Evolutionary conservation across 1,140 invertebrate species (phyloP), one percentile per base, ranked within the genome.

Genomic region (Ctenoplectra terminalis): DNA sequence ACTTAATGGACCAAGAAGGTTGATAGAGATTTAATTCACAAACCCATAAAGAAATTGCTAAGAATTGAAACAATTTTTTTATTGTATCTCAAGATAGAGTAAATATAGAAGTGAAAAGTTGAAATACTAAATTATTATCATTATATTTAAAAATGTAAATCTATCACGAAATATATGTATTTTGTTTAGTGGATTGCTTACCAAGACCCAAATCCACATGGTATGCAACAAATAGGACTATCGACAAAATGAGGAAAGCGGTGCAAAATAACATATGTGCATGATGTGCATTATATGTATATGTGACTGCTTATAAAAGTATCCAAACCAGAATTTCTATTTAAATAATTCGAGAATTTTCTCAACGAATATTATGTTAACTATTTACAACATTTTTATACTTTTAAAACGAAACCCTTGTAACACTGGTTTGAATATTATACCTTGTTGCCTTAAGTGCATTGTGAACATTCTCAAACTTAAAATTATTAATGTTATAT

Each of bases 161-260:
- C 84, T 90, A 90, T 89, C 50, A 92, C 60, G 90, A 76, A 91
- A 90, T 90, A 91, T 90, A 90, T 90, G 89, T 88, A 91, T 91
- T 90, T 90, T 90, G 89, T 92, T 89, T 89, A 88, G 91, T 93
- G 91, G 91, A 91, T 87, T 93, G 93, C 93, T 94, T 94, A 94
- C 92, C 93, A 94, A 94, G 87, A 94, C 93, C 93, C 92, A 94
- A 93, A 94, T 94, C 92, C 92, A 93, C 92, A 93, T 94, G 91
- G 93, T 93, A 94, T 94, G 93, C 93, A 93, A 93, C 91, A 93
- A 94, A 94, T 94, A 94, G 91, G 93, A 94, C 93, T 94, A 94
- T 93, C 91, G 92, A 94, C 90, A 94, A 94, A 92, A 94, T 91
- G 90, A 93, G 92, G 92, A 93, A 93, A 94, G 92, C 93, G 92